Evolutionary conservation across 1,140 invertebrate genomes (phyloP), one percentile per base, ranked within the genome.

Genomic region (Proctacanthus coquilletti): DNA sequence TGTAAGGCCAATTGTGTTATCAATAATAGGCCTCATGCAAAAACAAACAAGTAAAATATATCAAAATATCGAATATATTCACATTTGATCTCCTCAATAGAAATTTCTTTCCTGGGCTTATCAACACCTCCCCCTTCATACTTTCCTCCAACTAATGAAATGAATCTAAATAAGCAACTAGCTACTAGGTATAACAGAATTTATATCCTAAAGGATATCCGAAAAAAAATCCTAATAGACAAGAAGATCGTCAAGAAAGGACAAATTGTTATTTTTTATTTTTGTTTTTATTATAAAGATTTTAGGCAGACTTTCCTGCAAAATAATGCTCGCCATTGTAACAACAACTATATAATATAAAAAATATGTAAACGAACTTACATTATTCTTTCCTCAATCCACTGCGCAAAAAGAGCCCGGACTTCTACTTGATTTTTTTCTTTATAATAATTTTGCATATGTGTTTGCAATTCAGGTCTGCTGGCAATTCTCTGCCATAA

Each of bases 361-460:
- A 8, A 25, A 8, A 25, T 8, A 25, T 25, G 23, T 9, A 25
- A n/a, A 9, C 23, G 45, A 56, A 56, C 56, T 53, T 48, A 53
- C 53, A 57, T 55, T 48, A 60, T 55, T 45, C 47, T 46, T 38
- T 56, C 49, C 49, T 60, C 56, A 42, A 60, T 59, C 56, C 56
- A 59, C 37, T 47, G 43, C 42, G 56, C 56, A 42, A 56, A 47
- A 42, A 47, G 49, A 36, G 52, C 42, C 34, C 56, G 56, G 46
- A 60, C 43, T 39, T 60, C 56, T 17, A 49, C 44, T 20, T 55
- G 51, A 41, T 53, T 53, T 45, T 59, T 56, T 43, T 53, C 52
- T 39, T 56, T 51, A 43, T 59, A 59, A 45, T 53, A 57, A 36
- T 50, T 43, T 44, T 47, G 45, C 55, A 58, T 58, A 42, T 48